These are phyloP conservation scores for Zosterops lateralis DNA, from an alignment of 2,113 vertebrate genomes.

Conservation along the genomic window DNA sequence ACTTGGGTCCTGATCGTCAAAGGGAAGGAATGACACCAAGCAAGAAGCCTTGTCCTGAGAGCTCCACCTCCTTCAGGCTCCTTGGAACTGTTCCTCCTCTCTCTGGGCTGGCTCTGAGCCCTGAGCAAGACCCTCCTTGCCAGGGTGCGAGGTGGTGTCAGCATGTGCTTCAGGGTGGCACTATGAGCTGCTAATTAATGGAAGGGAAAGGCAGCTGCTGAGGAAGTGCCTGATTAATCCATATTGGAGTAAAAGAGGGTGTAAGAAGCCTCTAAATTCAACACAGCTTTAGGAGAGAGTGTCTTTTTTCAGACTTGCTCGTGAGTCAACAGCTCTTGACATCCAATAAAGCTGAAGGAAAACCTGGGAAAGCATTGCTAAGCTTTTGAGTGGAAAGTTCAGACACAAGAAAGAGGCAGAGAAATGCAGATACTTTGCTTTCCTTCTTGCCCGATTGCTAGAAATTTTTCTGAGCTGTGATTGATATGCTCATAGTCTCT, in stretches of 20 bases:
- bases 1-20: neutral
- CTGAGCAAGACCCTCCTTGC: neutral
- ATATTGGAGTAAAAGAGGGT: neutral
- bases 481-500: neutral
- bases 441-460: neutral
- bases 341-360: neutral
- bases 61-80: neutral
- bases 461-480: neutral
- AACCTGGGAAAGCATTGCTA: neutral
- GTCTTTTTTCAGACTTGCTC: neutral
- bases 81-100: neutral
- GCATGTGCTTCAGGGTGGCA: neutral
- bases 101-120: accelerated
- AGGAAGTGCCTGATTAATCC: neutral
- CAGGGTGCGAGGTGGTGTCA: neutral
- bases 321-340: neutral
- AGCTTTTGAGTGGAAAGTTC: neutral
- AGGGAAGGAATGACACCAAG: neutral
- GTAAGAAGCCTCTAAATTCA: slow-evolving; percentile 8
- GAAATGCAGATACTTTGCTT: neutral
- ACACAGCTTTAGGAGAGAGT: neutral
- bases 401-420: neutral
- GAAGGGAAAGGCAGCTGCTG: neutral
- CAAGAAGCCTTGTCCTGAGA: neutral
- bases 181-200: neutral